Conservation (phyloP, 2,797 vertebrate genomes). For the Antrozous pallidus region DNA sequence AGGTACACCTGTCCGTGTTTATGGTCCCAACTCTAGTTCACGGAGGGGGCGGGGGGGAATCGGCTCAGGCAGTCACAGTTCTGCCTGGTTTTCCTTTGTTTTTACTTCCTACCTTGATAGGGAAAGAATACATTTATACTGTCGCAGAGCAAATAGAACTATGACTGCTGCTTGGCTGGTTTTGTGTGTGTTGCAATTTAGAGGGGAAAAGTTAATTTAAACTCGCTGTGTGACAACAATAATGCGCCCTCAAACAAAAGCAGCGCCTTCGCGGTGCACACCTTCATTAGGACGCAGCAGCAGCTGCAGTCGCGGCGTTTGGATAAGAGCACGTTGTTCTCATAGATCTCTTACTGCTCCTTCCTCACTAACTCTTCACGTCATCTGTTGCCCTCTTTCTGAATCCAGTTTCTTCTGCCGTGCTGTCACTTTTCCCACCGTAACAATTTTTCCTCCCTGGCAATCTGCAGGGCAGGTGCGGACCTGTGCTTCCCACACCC, state of each 20-base stretch:
- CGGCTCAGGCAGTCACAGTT: not conserved
- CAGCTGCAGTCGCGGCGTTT: fast-evolving
- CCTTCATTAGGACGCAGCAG: not conserved
- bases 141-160: not conserved
- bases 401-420: not conserved
- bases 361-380: not conserved
- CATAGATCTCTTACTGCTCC: not conserved
- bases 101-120: not conserved
- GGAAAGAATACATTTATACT: not conserved
- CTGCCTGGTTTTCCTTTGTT: not conserved
- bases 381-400: not conserved
- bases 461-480: not conserved
- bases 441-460: not conserved
- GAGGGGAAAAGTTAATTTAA: slow-evolving; percentile 30
- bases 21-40: not conserved
- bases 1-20: not conserved
- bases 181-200: not conserved
- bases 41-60: no score
- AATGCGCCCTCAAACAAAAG: not conserved
- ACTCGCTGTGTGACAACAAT: not conserved
- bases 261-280: fast-evolving
- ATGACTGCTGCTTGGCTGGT: not conserved
- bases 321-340: not conserved
- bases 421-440: not conserved
- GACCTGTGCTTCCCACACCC: not conserved